Conservation (phyloP, 2,113 vertebrate genomes). For the Gopherus flavomarginatus region DNA sequence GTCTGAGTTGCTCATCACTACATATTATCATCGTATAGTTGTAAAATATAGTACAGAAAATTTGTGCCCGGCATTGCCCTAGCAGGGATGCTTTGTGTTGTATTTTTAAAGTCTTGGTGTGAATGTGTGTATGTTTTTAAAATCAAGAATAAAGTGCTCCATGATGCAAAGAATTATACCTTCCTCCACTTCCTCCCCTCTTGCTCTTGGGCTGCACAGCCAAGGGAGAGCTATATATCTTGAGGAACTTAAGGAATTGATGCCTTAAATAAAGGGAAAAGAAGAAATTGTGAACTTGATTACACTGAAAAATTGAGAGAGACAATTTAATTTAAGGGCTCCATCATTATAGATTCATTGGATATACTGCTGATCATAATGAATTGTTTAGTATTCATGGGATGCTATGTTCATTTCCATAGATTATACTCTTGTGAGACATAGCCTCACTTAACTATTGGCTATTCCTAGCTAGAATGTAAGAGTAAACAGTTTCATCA, state of each 20-base stretch:
- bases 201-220: background rate
- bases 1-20: background rate
- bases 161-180: background rate
- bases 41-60: background rate
- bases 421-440: slow-evolving; percentile 39
- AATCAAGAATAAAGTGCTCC: slow-evolving; percentile 8
- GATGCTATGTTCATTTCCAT: slow-evolving; percentile 14
- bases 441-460: slow-evolving; percentile 34
- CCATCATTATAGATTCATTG: slow-evolving; percentile 8
- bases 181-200: background rate
- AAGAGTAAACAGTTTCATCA: slow-evolving; percentile 49
- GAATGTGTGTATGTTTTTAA: background rate
- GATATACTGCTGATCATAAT: slow-evolving; percentile 36
- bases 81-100: background rate
- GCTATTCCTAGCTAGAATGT: slow-evolving; percentile 14
- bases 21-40: background rate
- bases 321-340: slow-evolving; percentile 43
- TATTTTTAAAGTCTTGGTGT: slow-evolving; percentile 9
- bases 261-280: background rate
- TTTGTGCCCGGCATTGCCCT: background rate
- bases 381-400: slow-evolving; percentile 44
- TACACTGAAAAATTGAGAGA: slow-evolving; percentile 33
- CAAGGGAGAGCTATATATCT: background rate
- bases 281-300: slow-evolving; percentile 2
- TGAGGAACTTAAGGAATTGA: background rate